A percentile compares a stretch with the other conserved stretches of the same genome.
Conservation (phyloP, 2,888 invertebrate genomes). For the Hydrotaea diabolus region DNA sequence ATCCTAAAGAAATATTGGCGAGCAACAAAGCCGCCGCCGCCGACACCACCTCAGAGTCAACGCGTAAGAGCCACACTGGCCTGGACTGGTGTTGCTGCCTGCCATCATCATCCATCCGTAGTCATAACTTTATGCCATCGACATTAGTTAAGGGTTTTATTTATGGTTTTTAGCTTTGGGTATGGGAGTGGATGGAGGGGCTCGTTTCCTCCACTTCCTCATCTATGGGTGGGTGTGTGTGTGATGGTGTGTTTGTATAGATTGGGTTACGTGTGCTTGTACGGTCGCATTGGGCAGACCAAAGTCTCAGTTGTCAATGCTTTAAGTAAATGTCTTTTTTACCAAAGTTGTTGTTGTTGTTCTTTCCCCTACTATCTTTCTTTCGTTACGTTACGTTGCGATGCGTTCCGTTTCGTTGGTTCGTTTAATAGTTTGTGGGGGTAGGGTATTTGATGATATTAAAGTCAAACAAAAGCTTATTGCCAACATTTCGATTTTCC, state of each 20-base stretch:
- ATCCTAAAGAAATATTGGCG: conserved; percentile 11
- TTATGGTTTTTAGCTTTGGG: conserved; percentile 43
- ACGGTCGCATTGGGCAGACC: not conserved
- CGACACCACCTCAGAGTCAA: not conserved
- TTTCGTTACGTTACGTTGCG: not conserved
- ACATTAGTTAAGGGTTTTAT: conserved; percentile 50
- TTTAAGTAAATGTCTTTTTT: conserved; percentile 35
- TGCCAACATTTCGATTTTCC: conserved; percentile 28
- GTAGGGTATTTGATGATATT: conserved; percentile 35
- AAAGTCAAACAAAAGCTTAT: conserved; percentile 60
- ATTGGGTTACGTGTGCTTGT: conserved; percentile 23
- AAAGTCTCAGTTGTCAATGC: conserved; percentile 39
- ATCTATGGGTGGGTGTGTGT: not conserved
- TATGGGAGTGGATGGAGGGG: not conserved
- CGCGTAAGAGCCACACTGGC: not conserved
- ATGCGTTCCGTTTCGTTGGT: conserved; percentile 1
- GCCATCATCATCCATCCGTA: not conserved
- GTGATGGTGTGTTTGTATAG: not conserved
- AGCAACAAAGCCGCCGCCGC: not conserved
- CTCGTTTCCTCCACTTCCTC: not conserved
- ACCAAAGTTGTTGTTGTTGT: not conserved
- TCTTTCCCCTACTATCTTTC: not conserved
- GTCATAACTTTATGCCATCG: conserved; percentile 47
- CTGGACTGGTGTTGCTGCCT: not conserved
- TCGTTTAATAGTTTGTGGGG: not conserved